phyloP scores from a whole-genome alignment of 2,797 vertebrate species.

The Cirrhinus molitorella region DNA sequence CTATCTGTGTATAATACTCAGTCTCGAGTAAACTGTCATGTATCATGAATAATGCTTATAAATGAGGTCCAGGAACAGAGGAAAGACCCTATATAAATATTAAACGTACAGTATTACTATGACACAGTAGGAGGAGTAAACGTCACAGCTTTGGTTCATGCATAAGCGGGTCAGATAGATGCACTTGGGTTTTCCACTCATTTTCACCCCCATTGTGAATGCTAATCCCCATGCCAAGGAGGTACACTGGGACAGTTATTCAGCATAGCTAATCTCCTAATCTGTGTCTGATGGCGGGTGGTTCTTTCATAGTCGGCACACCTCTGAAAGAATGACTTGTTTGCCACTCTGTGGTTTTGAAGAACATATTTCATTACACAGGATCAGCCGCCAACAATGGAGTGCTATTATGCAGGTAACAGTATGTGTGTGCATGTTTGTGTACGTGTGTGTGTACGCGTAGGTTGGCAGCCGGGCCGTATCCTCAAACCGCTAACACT shows the following conservation, averaged over 20 bases:
- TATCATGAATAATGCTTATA: not conserved
- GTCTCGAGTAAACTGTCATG: not conserved
- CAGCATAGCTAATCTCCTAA: conserved; percentile 48
- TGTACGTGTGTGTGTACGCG: conserved; percentile 36
- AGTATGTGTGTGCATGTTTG: conserved; percentile 46
- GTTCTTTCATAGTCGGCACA: conserved; percentile 49
- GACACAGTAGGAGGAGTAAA: not conserved
- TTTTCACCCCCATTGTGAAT: conserved; percentile 14
- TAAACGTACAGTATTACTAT: not conserved
- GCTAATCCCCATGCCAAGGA: conserved; percentile 39
- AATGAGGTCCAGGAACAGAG: conserved; percentile 4
- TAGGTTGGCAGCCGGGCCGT: conserved; percentile 43
- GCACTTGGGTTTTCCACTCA: not conserved
- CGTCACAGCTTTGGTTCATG: not conserved
- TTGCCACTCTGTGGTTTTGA: conserved; percentile 49
- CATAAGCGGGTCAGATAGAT: conserved; percentile 12
- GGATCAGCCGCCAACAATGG: conserved; percentile 47
- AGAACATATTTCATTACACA: conserved; percentile 49
- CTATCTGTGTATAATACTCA: not conserved
- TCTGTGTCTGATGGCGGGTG: conserved; percentile 54
- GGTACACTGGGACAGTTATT: conserved; percentile 50
- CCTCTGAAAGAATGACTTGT: conserved; percentile 42
- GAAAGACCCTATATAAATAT: conserved; percentile 13
- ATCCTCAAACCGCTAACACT: conserved; percentile 60
- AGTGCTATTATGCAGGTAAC: conserved; percentile 49